Base-by-base conservation (phyloP, 2,888 invertebrate genomes). In the Machimus atricapillus region DNA sequence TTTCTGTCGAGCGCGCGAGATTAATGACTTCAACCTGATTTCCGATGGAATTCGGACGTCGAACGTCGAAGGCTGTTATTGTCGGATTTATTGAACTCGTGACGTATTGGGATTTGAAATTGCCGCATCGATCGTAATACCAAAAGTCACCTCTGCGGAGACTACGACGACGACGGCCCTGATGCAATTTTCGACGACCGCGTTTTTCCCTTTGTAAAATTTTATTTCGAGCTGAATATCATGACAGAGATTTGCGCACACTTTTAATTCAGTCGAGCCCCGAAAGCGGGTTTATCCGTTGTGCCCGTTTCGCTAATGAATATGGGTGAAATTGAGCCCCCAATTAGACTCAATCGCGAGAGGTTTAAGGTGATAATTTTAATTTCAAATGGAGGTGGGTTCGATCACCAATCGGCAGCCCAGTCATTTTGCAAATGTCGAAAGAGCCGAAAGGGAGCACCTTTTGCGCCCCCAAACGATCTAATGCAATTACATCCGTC, bases 21-120 rank as follows among this genome's bases (percentile, higher is more conserved):
- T 82, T 82, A 82, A 82, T 82, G 82, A 82, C 82, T 82, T 66
- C 82, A 82, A 66, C 82, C 66, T 82, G 82, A 82, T 82, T 82
- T 82, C 37, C 19, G 66, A 66, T 37, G 82, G 82, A 82, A 82
- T 82, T 82, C 82, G 82, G 66, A 82, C 82, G 12, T 66, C 82
- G 82, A 82, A 27, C 23, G 40, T 56, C 58, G 82, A 82, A 82
- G 82, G 82, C 82, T 82, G 58, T 82, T 37, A 66, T 66, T 66
- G 66, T 66, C 66, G 82, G 52, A 58, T 82, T 82, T 82, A 82
- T 82, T 82, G 82, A 82, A 82, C 82, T 82, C 82, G 66, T 82
- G 82, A 82, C 82, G 82, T 82, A 82, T 66, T 58, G 82, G 37
- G 37, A 66, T 66, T 66, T 37, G 56, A 81, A 81, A 81, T 81